A percentile compares a stretch with the other conserved stretches of the same genome.
Conservation (phyloP, 2,113 vertebrate species). For the Brachyhypopomus occidentalis region DNA sequence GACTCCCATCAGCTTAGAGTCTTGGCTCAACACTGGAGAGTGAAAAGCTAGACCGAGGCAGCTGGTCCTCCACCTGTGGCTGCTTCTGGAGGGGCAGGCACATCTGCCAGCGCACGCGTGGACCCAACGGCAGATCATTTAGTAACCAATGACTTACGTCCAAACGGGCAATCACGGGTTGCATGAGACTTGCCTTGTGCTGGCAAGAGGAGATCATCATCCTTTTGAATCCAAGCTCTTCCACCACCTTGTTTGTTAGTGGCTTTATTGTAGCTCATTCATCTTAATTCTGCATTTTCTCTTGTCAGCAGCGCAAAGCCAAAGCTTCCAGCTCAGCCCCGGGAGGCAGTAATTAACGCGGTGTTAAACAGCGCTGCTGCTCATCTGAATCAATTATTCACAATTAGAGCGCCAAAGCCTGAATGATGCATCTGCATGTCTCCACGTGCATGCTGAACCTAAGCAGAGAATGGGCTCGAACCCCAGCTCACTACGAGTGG, state of each 20-base stretch:
- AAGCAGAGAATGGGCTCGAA: constrained; percentile 5
- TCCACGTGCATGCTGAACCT: neutral
- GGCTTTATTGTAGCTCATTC: neutral
- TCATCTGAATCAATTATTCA: constrained; percentile 40
- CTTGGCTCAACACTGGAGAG: neutral
- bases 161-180: neutral
- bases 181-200: neutral
- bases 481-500: neutral
- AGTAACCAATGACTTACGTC: no score
- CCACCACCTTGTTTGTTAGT: constrained; percentile 13
- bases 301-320: neutral
- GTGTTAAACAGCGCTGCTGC: constrained; percentile 21
- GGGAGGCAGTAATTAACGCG: constrained; percentile 27
- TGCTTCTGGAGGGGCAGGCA: neutral
- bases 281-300: neutral
- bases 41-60: neutral
- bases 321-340: constrained; percentile 10
- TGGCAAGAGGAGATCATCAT: constrained; percentile 22
- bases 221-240: constrained; percentile 51
- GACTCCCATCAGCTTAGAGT: neutral
- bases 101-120: neutral
- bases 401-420: constrained; percentile 3
- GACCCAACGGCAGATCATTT: no score
- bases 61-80: neutral
- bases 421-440: neutral